Conservation (phyloP, 2,797 vertebrate genomes). For the Acrossocheilus fasciatus region DNA sequence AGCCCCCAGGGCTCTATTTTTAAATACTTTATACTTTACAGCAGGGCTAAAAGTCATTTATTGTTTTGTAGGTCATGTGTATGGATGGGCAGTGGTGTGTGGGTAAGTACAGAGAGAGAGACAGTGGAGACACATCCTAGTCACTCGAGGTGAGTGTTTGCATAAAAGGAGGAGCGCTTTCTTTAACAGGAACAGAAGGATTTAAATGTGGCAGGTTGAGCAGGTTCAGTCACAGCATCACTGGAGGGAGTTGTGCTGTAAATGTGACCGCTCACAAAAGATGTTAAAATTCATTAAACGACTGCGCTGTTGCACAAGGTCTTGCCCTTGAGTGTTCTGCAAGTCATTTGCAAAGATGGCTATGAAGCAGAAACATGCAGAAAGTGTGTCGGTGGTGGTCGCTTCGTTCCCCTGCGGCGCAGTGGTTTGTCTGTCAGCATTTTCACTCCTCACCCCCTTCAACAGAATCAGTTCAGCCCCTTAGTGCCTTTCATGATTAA, state of each 20-base stretch:
- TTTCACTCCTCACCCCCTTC: constrained; percentile 74
- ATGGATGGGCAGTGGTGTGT: constrained; percentile 55
- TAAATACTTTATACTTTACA: constrained; percentile 86
- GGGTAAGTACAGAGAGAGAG: constrained; percentile 41
- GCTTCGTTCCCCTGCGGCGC: constrained; percentile 73
- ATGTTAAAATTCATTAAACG: constrained; percentile 70
- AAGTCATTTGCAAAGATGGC: constrained; percentile 66
- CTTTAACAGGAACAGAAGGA: constrained; percentile 47
- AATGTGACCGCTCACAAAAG: constrained; percentile 39
- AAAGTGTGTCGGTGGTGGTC: constrained; percentile 76
- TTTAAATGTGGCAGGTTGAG: constrained; percentile 38
- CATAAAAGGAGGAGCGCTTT: constrained; percentile 48
- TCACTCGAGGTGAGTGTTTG: constrained; percentile 53
- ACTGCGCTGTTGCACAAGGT: constrained; percentile 77
- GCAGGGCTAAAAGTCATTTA: constrained; percentile 77
- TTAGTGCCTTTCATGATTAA: constrained; percentile 70
- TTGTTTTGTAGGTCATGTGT: constrained; percentile 70
- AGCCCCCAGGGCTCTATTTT: constrained; percentile 86
- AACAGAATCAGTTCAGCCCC: constrained; percentile 79
- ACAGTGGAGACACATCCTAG: constrained; percentile 51
- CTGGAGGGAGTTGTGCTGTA: constrained; percentile 31
- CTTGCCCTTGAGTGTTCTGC: constrained; percentile 73
- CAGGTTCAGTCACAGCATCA: constrained; percentile 38
- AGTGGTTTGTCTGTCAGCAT: constrained; percentile 78
- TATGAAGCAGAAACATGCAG: constrained; percentile 71